These are phyloP conservation scores for Pristionchus maxplancki DNA, from an alignment of 2,888 invertebrate species.

Conservation along the genomic window DNA sequence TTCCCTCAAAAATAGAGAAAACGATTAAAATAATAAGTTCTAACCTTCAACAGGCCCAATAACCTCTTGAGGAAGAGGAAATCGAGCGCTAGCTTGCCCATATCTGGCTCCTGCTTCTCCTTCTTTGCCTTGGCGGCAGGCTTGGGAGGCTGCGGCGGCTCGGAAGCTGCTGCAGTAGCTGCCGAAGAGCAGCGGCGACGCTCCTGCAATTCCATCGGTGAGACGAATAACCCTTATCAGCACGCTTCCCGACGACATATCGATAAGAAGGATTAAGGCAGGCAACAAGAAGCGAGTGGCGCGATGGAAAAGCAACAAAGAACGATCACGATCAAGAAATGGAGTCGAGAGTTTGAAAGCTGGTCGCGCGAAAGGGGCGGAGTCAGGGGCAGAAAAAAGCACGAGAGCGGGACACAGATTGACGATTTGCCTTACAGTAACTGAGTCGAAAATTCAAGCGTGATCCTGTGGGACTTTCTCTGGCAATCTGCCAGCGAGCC, in stretches of 20 bases:
- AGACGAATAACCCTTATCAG: slow-evolving; percentile 26
- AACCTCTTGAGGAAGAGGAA: slow-evolving; percentile 78
- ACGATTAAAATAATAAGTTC: neutral
- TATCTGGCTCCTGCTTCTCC: slow-evolving; percentile 2
- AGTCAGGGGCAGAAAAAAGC: neutral
- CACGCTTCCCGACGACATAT: no score
- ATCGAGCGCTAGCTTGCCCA: slow-evolving; percentile 77
- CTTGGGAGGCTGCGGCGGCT: neutral
- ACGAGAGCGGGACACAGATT: slow-evolving; percentile 6
- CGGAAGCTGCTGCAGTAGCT: neutral
- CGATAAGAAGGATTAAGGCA: neutral
- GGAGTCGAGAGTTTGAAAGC: neutral
- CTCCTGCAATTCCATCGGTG: slow-evolving; percentile 24
- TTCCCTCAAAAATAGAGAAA: neutral
- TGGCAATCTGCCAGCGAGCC: neutral
- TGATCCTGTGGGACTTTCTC: neutral
- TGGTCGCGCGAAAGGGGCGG: neutral
- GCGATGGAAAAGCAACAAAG: neutral
- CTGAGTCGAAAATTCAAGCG: neutral
- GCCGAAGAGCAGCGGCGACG: slow-evolving; percentile 14
- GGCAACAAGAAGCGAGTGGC: neutral
- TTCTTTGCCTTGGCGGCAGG: neutral
- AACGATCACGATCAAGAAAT: neutral
- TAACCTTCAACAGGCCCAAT: slow-evolving; percentile 70
- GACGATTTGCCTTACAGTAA: slow-evolving; percentile 23